Percentiles rank a stretch among this genome's conserved stretches.
Conservation (phyloP, 2,113 vertebrate species). For the Nibea albiflora region DNA sequence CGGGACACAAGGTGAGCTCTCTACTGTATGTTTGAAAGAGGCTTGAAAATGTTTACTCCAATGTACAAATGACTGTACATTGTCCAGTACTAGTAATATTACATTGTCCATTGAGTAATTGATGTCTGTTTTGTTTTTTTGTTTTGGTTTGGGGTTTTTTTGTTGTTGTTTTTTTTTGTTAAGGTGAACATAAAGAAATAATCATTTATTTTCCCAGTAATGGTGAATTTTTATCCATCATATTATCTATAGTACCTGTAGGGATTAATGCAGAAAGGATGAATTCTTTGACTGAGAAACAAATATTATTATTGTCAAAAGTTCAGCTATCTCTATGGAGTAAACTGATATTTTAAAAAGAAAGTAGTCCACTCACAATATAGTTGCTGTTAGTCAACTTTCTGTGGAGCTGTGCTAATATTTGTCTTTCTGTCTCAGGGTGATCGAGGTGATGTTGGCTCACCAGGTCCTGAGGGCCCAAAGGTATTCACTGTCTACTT, state of each 20-base stretch:
- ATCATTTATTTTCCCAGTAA: background rate
- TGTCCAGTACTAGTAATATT: too few species aligned
- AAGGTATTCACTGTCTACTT: constrained; percentile 79
- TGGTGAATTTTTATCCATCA: background rate
- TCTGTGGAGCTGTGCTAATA: background rate
- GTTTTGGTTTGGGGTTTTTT: background rate
- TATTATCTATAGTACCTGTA: constrained; percentile 2
- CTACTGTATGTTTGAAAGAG: background rate
- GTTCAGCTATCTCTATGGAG: background rate
- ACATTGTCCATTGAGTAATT: background rate
- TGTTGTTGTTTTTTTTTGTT: background rate
- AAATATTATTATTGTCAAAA: background rate
- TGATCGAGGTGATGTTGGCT: constrained; percentile 85
- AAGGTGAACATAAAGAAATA: background rate
- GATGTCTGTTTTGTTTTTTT: background rate
- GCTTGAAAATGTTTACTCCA: background rate
- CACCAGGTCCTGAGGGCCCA: constrained; percentile 84
- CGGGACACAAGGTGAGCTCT: constrained; percentile 68
- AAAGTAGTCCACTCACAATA: background rate
- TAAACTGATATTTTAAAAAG: background rate
- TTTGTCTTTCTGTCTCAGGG: constrained; percentile 82
- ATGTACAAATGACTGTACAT: background rate
- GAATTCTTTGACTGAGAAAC: constrained; percentile 23
- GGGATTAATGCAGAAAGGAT: background rate
- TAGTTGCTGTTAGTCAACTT: background rate